Conservation (phyloP, 2,113 vertebrate genomes). For the Strix aluco region DNA sequence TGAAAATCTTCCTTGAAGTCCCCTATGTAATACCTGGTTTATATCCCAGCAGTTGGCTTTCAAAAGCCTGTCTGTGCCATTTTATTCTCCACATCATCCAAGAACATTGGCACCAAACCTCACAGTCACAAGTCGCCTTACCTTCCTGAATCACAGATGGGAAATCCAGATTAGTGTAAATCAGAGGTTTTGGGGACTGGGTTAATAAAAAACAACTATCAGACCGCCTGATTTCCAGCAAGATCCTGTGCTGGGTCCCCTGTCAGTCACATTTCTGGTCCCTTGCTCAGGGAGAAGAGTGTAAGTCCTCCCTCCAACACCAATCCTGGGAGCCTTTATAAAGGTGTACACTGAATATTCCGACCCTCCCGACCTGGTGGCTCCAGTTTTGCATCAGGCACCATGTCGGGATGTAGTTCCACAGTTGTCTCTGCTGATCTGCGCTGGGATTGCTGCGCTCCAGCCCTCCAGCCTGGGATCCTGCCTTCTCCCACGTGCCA, state of each 20-base stretch:
- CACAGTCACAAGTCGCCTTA: not conserved
- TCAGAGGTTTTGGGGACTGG: not conserved
- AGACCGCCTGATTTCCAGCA: not conserved
- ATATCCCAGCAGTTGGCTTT: not conserved
- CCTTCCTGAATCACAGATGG: not conserved
- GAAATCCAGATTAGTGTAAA: not conserved
- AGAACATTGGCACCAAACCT: not conserved
- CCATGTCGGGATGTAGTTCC: not conserved
- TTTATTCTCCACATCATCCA: not conserved
- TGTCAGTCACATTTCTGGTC: too few relatives aligned
- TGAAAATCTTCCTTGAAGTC: not conserved
- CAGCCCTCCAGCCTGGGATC: not conserved
- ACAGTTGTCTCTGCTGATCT: not conserved
- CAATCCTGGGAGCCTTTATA: not conserved
- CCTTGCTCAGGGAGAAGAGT: not conserved
- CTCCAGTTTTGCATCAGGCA: not conserved
- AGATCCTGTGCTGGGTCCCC: not conserved
- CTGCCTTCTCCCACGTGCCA: not conserved
- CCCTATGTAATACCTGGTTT: not conserved
- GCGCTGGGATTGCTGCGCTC: fast-evolving
- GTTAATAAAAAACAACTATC: not conserved
- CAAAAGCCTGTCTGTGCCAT: not conserved
- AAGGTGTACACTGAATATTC: not conserved
- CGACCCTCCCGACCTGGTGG: fast-evolving
- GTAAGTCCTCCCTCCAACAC: not conserved